These are phyloP conservation scores for Scatophagus argus DNA, from an alignment of 2,113 vertebrate genomes.

Conservation along the genomic window DNA sequence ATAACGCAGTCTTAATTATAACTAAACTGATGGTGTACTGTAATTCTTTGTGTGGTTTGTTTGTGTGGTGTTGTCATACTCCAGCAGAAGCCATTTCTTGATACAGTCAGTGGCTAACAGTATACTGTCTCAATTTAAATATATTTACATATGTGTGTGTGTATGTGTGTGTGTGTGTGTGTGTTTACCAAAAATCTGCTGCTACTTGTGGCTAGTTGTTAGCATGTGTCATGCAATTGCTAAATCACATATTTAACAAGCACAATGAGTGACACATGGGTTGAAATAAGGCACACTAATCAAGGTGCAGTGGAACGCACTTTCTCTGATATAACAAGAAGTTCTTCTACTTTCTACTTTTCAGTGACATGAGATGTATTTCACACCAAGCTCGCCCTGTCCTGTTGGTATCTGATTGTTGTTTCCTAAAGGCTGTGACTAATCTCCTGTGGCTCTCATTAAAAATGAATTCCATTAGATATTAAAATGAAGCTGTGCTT, in stretches of 20 bases:
- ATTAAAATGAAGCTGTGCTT: constrained; percentile 64
- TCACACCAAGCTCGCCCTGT: neutral
- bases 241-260: constrained; percentile 1
- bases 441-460: constrained; percentile 51
- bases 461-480: constrained; percentile 48
- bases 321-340: neutral
- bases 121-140: no score
- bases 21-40: no score
- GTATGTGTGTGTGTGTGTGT: no score
- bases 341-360: neutral
- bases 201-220: neutral
- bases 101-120: no score
- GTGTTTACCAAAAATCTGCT: neutral
- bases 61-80: no score
- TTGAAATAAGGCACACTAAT: constrained; percentile 14
- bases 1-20: no score
- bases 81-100: no score
- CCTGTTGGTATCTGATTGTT: constrained; percentile 17
- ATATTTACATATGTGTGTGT: no score
- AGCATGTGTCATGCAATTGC: neutral
- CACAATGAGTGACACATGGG: neutral
- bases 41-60: no score
- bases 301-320: neutral
- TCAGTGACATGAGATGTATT: neutral
- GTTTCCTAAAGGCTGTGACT: constrained; percentile 25